Conservation (phyloP, 2,797 vertebrate species). For the Sebastes dallii region DNA sequence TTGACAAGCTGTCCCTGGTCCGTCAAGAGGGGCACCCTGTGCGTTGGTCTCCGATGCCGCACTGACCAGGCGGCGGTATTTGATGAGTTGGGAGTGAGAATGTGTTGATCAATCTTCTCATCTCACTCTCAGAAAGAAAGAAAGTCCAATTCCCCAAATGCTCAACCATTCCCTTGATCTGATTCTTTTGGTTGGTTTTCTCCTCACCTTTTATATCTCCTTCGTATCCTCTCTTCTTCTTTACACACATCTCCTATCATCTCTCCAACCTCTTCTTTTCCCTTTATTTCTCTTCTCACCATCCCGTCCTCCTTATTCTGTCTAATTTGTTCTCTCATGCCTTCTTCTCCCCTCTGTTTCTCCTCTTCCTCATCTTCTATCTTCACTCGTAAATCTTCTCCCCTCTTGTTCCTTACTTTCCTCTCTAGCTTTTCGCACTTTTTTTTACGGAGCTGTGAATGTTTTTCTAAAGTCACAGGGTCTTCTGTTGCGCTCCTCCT, state of each 20-base stretch:
- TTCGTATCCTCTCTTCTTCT: background rate
- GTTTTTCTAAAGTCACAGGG: conserved; percentile 13
- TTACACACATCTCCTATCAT: background rate
- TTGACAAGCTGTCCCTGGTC: no score
- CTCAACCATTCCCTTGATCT: background rate
- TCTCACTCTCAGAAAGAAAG: background rate
- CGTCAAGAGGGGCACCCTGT: no score
- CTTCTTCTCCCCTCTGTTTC: background rate
- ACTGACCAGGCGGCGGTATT: no score
- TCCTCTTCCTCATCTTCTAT: background rate
- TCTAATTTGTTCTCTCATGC: background rate
- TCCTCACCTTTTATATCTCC: background rate
- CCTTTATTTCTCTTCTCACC: background rate
- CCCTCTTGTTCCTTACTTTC: background rate
- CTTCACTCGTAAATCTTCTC: no score
- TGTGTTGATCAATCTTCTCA: background rate
- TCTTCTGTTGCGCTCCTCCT: conserved; percentile 33
- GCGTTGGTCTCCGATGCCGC: no score
- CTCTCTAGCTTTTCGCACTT: background rate
- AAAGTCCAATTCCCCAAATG: background rate
- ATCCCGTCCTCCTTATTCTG: background rate
- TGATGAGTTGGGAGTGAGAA: no score
- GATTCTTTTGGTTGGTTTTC: background rate
- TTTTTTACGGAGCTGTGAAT: background rate
- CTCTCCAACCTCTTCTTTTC: background rate